Base-by-base conservation (phyloP, 2,113 vertebrate species). In the Eonycteris spelaea region DNA sequence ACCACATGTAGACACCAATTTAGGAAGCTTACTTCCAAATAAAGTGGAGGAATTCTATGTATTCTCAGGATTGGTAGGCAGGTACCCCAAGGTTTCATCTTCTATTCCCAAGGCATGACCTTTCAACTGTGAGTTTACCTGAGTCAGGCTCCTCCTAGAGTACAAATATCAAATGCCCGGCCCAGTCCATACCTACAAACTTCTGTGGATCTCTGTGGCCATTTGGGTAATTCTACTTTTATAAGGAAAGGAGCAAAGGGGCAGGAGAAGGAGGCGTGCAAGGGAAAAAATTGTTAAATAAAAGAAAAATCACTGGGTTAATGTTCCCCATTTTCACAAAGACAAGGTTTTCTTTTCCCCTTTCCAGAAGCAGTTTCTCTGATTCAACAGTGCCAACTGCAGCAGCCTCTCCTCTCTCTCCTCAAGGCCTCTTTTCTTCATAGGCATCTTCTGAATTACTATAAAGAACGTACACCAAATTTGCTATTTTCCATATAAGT, bases 321-420 rank as follows among this genome's bases (percentile, higher is more conserved):
- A 35, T 86, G 75, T 65, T 95, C 94, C 97, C 95, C 67, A 24
- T 33, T 30, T 40, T 90, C 92, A 96, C 68, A 80, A 0, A 95
- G 93, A 96, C 90, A 94, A 55, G 26, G 53, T 94, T 97, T 90
- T 95, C 96, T 67, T 97, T 97, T 95, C 95, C 61, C 28, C 43
- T 70, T 97, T 33, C 97, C 96, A 95, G 68, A 95, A 95, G 96
- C 80, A 96, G 89, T 48, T 33, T 97, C 98, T 98, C 98, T 97
- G 97, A 98, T 86, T 95, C 97, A 96, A 96, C 97, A 98, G 89
- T 14, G 68, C 86, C 6, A 1, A 93, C 40, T 30, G 95, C 91
- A 98, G 95, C 94, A 94, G 93, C 75, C 79, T 74, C 71, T 90
- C 33, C 70, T 65, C 1, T 65, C 74, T 73, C 77, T 94, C 35